Percentiles rank a stretch among this genome's conserved stretches.
Evolutionary conservation across 1,140 invertebrate species (phyloP).

Genomic region (Conus ventricosus): DNA sequence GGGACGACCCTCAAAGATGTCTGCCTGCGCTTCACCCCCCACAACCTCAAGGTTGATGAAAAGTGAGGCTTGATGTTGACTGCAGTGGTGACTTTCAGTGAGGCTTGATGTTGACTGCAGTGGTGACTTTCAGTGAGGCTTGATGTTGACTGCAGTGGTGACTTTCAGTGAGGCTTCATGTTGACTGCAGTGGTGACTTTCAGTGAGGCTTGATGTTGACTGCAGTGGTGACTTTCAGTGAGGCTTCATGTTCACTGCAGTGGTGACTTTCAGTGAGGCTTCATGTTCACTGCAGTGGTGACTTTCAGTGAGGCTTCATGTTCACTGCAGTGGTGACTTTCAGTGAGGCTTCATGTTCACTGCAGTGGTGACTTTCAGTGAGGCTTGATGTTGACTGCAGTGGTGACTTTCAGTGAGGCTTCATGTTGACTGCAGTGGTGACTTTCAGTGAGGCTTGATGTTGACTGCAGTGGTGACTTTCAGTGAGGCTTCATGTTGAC

Average conservation of each 20-base stretch:
- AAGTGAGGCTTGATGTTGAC: slow-evolving; percentile 51
- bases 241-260: not conserved
- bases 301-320: slow-evolving; percentile 46
- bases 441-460: slow-evolving; percentile 45
- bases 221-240: slow-evolving; percentile 45
- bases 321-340: not conserved
- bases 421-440: not conserved
- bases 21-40: slow-evolving; percentile 86
- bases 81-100: slow-evolving; percentile 45
- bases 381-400: not conserved
- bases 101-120: not conserved
- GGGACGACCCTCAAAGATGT: slow-evolving; percentile 90
- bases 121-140: slow-evolving; percentile 48
- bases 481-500: slow-evolving; percentile 46
- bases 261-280: slow-evolving; percentile 48
- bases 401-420: slow-evolving; percentile 48
- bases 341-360: slow-evolving; percentile 45
- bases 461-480: not conserved
- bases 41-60: slow-evolving; percentile 79
- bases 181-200: not conserved
- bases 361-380: slow-evolving; percentile 45
- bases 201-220: slow-evolving; percentile 45
- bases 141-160: not conserved
- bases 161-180: slow-evolving; percentile 46
- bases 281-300: not conserved